These are phyloP conservation scores for Drosophila arawakana DNA, from an alignment of 1,140 invertebrate genomes.

Conservation along the genomic window DNA sequence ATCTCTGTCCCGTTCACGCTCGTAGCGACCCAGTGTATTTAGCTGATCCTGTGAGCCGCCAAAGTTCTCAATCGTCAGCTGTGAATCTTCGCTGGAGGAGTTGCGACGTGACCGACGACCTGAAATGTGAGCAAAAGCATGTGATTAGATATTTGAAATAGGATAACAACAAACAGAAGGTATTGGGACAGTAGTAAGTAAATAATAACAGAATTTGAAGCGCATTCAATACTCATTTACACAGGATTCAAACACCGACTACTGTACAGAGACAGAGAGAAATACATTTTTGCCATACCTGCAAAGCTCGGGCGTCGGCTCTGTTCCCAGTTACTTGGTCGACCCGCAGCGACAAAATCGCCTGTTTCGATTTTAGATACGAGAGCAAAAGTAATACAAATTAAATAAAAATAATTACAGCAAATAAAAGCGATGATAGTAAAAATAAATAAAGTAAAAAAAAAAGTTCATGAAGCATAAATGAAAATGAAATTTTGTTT, in stretches of 20 bases:
- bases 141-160: background rate
- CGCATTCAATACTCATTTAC: slow-evolving; percentile 41
- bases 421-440: slow-evolving; percentile 9
- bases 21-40: slow-evolving; percentile 87
- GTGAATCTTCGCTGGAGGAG: slow-evolving; percentile 94
- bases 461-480: slow-evolving; percentile 4
- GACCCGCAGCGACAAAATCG: slow-evolving; percentile 89
- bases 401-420: slow-evolving; percentile 23
- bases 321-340: slow-evolving; percentile 93
- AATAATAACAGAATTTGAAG: slow-evolving; percentile 36
- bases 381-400: slow-evolving; percentile 44
- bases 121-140: slow-evolving; percentile 43
- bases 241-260: slow-evolving; percentile 40
- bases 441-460: background rate
- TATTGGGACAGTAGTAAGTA: background rate
- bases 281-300: slow-evolving; percentile 84
- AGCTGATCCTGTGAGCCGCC: slow-evolving; percentile 93
- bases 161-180: background rate
- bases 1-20: slow-evolving; percentile 71
- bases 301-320: slow-evolving; percentile 90
- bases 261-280: slow-evolving; percentile 17
- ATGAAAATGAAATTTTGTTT: background rate
- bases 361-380: slow-evolving; percentile 56
- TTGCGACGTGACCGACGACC: slow-evolving; percentile 91
- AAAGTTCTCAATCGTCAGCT: slow-evolving; percentile 96